Evolutionary conservation across 92 coral and sea anemone species (phyloP).

Genomic region (Epizoanthus stellaris): DNA sequence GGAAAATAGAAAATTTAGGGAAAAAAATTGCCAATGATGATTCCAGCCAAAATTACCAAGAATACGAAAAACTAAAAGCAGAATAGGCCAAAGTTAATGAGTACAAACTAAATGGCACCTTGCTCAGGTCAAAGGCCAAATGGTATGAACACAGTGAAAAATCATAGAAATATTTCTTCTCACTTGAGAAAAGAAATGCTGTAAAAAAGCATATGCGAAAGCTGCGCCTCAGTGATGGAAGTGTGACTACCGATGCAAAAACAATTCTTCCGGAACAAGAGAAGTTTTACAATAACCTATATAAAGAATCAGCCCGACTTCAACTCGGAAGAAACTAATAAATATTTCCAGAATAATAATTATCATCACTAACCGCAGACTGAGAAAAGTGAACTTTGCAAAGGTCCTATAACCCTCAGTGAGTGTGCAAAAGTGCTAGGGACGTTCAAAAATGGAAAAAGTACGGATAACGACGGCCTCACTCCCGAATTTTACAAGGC

Average conservation of each 20-base stretch:
- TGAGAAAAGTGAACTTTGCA: conserved; percentile 14
- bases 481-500: conserved; percentile 39
- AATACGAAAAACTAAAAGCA: background rate
- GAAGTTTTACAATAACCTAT: background rate
- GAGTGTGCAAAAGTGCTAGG: conserved; percentile 28
- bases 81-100: conserved; percentile 22
- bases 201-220: conserved; percentile 26
- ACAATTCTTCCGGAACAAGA: background rate
- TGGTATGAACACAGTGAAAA: conserved; percentile 28
- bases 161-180: conserved; percentile 23
- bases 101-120: conserved; percentile 18
- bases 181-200: conserved; percentile 34
- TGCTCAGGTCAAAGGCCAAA: conserved; percentile 29
- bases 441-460: conserved; percentile 13
- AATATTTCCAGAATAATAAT: conserved; percentile 3
- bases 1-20: background rate
- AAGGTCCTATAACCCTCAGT: conserved; percentile 22
- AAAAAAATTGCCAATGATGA: background rate
- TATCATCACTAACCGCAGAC: conserved; percentile 6
- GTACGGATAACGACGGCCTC: conserved; percentile 15
- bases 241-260: conserved; percentile 34
- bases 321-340: background rate
- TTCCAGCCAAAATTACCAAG: background rate
- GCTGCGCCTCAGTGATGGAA: conserved; percentile 24
- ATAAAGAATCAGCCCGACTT: background rate